Evolutionary conservation across 2,888 invertebrate species (phyloP), one percentile per base, ranked within the genome.

Genomic region (Gymnoscelis rufifasciata): DNA sequence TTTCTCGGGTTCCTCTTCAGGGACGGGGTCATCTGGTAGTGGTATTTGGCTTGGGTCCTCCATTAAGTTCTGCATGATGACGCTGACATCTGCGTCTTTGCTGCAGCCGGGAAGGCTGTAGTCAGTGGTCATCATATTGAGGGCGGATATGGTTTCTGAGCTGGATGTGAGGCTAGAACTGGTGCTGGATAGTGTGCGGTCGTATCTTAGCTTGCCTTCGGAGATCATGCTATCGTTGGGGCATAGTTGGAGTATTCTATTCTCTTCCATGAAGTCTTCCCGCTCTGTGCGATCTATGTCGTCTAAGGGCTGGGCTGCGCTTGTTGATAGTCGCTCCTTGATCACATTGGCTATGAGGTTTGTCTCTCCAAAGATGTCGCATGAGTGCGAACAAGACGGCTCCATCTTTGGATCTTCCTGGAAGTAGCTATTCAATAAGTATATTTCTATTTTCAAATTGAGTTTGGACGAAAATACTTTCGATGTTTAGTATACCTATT

Each of bases 191-290:
- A 83, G 54, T 26, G 69, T 78, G 7, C 77, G 78, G 0, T 83
- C 74, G 47, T 71, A 84, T 39, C 71, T 58, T 40, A 76, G 71
- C 56, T 86, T 79, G 7, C 70, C 71, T 45, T 86, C 84, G 31
- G 81, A 73, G 66, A 87, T 77, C 33, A 50, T 50, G 27, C 38
- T 46, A 1, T 50, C 42, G 14, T 72, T 76, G 3, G 86, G 76
- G 57, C 84, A 84, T 45, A 80, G 81, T 40, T 84, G 83, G 36
- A 86, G 61, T 47, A 88, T 73, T 31, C 84, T 68, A 54, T 88
- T 87, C 54, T 88, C 88, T 52, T 88, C 88, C 37, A 87, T 86
- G 29, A 87, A 88, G 51, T 88, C 88, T 49, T 83, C 77, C 1
- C 87, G 66, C 55, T 88, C 88, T 49, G 82, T 76, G 1, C 87